Base-by-base conservation (phyloP, 2,888 invertebrate species). In the Tetranychus truncatus region DNA sequence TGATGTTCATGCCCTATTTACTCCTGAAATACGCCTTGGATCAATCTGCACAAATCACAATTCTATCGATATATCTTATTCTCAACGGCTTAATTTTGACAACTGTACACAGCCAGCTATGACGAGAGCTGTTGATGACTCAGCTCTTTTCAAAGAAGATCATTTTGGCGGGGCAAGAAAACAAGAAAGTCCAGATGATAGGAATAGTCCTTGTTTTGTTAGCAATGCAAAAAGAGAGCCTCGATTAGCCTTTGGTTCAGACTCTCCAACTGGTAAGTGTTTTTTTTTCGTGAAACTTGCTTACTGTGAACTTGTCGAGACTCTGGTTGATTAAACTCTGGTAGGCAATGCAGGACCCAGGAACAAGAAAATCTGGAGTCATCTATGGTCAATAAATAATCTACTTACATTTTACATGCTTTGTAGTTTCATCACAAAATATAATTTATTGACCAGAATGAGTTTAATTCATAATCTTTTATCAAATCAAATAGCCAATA, bases 71-170 rank as follows among this genome's bases (percentile, higher is more conserved):
- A 24, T 77, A 24, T 69, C 75, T 21, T 71, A 76, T 20, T 71
- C 71, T 24, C 76, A 77, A 67, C 75, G 77, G 18, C 75, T 72
- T 7, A 74, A 75, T 44, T 18, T 77, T 69, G 69, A 45, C 6
- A 69, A 65, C 7, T 67, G 55, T 75, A 9, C 5, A 15, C 11
- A 55, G 9, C 55, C 55, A 55, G 0, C 55, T 15, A 55, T 67
- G n/a, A 74, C 72, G n/a, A 55, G 7, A 20, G 11, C 20, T 24
- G 69, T 24, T 0, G 34, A 2, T 69, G 34, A 11, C 21, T 4
- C 7, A 11, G 7, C 11, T 11, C 11, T 20, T 11, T 20, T 69
- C 21, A 69, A 69, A 21, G 69, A 69, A 24, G 69, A 69, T 69
- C 69, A 69, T 69, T 69, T 69, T 24, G 69, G 69, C 8, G 69